Evolutionary conservation across 2,113 vertebrate genomes (phyloP), one percentile per base, ranked within the genome.

Genomic region (Strix aluco): DNA sequence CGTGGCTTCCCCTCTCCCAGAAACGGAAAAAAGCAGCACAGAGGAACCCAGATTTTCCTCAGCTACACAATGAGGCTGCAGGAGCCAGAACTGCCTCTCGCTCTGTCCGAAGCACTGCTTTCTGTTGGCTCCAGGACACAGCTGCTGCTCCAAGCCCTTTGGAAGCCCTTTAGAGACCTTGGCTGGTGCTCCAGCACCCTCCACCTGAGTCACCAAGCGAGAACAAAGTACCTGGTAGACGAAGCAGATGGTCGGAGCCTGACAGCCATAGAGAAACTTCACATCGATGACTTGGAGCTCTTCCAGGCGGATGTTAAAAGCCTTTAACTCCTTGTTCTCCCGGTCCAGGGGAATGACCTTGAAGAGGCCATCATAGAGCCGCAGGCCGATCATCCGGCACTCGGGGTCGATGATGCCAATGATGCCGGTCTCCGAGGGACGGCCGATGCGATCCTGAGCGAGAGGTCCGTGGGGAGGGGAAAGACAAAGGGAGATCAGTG

Each of bases 331-430:
- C 23, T 99, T 99, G 96, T 99, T 99, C 66, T 99, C 99, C 15
- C 99, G 93, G 71, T 99, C 99, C 90, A 99, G 88, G 1, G 99
- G 99, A 55, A 99, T 99, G 80, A 99, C 99, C 95, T 99, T 99
- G 89, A 99, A 99, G 63, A 99, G 98, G 22, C 99, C 99, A 3
- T 99, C 99, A 1, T 99, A 99, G 47, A 99, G 99, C 16, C 99
- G 97, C 92, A 99, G 97, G 25, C 99, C 99, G 6, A 99, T 99
- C 99, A 99, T 99, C 14, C 99, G 98, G 95, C 99, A 99, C 95
- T 99, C 99, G 0, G 99, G 99, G 88, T 99, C 99, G 19, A 99
- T 99, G 73, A 99, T 99, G 67, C 99, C 99, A 1, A 99, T 99
- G 49, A 99, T 99, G 40, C 99, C 99, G 0, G 99, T 99, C 97